Percentiles rank a stretch among this genome's conserved stretches.
These are phyloP conservation scores for Aythya fuligula DNA, from an alignment of 2,797 vertebrate species.

Conservation along the genomic window DNA sequence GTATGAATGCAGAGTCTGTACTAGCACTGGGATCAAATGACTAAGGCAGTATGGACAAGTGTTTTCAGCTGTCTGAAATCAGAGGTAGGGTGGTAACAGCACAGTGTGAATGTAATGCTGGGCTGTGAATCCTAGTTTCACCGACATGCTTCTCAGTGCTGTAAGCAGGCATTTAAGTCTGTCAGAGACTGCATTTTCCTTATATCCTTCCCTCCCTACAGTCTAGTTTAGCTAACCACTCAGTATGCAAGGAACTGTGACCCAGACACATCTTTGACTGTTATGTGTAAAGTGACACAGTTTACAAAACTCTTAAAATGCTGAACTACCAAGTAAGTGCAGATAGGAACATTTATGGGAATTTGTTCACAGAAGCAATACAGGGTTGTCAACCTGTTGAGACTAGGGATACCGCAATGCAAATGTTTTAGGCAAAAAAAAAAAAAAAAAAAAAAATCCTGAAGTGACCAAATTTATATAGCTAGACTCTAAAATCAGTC, in stretches of 20 bases:
- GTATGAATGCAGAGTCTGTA: not conserved
- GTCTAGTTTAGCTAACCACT: not conserved
- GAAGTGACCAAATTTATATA: not conserved
- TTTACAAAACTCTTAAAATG: not conserved
- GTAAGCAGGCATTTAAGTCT: not conserved
- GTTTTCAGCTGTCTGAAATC: not conserved
- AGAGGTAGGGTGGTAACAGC: fast-evolving
- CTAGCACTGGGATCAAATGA: not conserved
- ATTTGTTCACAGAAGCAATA: not conserved
- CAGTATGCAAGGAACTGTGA: not conserved
- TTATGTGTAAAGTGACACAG: not conserved
- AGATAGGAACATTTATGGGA: not conserved
- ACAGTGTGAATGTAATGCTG: not conserved
- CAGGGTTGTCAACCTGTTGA: not conserved
- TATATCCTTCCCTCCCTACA: not conserved
- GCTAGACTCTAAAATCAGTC: not conserved
- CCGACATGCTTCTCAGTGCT: not conserved
- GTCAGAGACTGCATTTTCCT: not conserved
- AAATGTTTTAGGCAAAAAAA: not conserved
- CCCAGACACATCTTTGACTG: not conserved
- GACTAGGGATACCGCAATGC: not conserved
- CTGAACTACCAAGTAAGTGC: not conserved
- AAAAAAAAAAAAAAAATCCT: not conserved
- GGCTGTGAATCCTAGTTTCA: not conserved
- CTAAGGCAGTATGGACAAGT: not conserved